Evolutionary conservation across 2,888 invertebrate genomes (phyloP), one percentile per base, ranked within the genome.

Genomic region (Caenorhabditis sp.): DNA sequence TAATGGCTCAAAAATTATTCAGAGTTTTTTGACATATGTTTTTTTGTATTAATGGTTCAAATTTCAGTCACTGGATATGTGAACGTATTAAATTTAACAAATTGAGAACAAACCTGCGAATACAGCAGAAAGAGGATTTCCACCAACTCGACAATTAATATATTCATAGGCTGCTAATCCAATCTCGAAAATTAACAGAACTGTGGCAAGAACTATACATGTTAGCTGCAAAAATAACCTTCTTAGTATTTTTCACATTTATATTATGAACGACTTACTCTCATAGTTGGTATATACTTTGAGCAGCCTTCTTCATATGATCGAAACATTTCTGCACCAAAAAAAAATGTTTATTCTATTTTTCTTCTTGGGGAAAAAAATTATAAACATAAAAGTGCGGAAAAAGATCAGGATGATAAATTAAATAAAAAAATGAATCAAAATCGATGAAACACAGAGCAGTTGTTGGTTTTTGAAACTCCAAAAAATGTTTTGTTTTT

Each of bases 261-360:
- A 50, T n/a, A n/a, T n/a, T n/a, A n/a, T n/a, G n/a, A n/a, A n/a
- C n/a, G 21, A 66, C 77, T 69, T 50, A 77, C 77, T 65, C 77
- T 66, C 59, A 77, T 74, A 38, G 77, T 77, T n/a, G 74, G 77
- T 43, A 65, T 67, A 65, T 69, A 77, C 50, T 63, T 68, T 38
- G 69, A 65, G 63, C 71, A 74, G 43, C 54, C 57, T 21, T 67
- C 63, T 43, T 73, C 70, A 64, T 77, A 67, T 17, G 63, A 23
- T 23, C 73, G 72, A 66, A 71, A 69, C 77, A 77, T 77, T 26
- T 56, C 26, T 25, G 8, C 21, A n/a, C 21, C 7, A 43, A 25
- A 26, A 26, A 27, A 53, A 53, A 36, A 36, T 59, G 58, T 59
- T 59, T 59, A 59, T 59, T 17, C 14, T n/a, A 23, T 23, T 20